phyloP scores from a whole-genome alignment of 1,140 invertebrate genomes.

The Drosophila santomea region DNA sequence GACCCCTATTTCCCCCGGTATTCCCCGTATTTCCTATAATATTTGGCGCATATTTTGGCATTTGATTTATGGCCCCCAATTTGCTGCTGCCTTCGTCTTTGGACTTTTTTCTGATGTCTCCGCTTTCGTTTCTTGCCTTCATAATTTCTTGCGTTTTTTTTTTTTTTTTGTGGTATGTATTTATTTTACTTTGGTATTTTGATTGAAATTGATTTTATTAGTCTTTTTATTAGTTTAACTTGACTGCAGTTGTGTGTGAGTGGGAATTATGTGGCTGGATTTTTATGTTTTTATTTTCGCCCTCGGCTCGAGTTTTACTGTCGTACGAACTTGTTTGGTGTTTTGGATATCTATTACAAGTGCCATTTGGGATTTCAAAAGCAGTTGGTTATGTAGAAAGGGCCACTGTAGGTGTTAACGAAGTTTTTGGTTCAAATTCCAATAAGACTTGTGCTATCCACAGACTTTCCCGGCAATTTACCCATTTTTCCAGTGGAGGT shows the following conservation, averaged over 20 bases:
- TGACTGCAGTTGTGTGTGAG: conserved; percentile 17
- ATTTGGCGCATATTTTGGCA: conserved; percentile 63
- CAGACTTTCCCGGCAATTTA: neutral
- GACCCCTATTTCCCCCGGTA: conserved; percentile 2
- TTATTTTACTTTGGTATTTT: conserved; percentile 53
- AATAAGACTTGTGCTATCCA: neutral
- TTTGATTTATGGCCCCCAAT: conserved; percentile 67
- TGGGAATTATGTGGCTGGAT: conserved; percentile 54
- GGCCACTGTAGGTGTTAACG: conserved; percentile 7
- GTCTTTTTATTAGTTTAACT: conserved; percentile 57
- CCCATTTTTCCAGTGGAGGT: neutral
- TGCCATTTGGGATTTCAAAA: conserved; percentile 37
- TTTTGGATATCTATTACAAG: conserved; percentile 18
- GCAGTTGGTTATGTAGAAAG: conserved; percentile 10
- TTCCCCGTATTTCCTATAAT: conserved; percentile 13
- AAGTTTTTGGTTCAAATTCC: neutral
- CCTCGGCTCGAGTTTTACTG: conserved; percentile 34
- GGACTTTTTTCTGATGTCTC: conserved; percentile 8
- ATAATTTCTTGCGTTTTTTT: conserved; percentile 45
- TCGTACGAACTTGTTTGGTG: conserved; percentile 26
- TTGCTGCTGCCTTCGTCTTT: conserved; percentile 17
- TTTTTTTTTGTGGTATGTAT: conserved; percentile 40
- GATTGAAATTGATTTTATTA: conserved; percentile 79
- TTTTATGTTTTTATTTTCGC: conserved; percentile 68
- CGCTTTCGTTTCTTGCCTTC: conserved; percentile 11